Percentiles rank a stretch among this genome's conserved stretches.
Evolutionary conservation across 2,888 invertebrate species (phyloP).

Genomic region (Lepeophtheirus nordmannii): DNA sequence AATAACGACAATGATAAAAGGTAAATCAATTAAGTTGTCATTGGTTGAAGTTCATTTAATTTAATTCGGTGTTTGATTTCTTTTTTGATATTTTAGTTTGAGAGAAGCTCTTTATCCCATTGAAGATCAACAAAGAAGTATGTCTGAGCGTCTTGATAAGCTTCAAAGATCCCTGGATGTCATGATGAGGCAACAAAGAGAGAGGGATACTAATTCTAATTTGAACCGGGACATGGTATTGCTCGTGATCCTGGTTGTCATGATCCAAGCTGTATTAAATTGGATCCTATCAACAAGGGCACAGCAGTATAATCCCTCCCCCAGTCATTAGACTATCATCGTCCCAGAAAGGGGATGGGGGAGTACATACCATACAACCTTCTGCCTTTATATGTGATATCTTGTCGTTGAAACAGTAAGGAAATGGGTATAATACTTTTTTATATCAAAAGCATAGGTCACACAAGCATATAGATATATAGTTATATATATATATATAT

Average conservation of each 20-base stretch:
- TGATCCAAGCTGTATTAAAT: conserved; percentile 21
- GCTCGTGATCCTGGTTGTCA: conserved; percentile 21
- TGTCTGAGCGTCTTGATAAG: conserved; percentile 8
- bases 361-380: too few relatives aligned
- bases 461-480: too few relatives aligned
- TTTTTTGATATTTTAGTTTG: neutral
- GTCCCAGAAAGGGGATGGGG: too few relatives aligned
- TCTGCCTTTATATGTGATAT: too few relatives aligned
- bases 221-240: conserved; percentile 23
- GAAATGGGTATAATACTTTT: too few relatives aligned
- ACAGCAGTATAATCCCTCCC: neutral
- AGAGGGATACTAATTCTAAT: conserved; percentile 21
- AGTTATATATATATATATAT: too few relatives aligned
- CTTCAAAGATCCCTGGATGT: conserved; percentile 15
- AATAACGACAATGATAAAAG: neutral
- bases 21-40: too few relatives aligned
- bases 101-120: conserved; percentile 1
- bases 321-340: neutral
- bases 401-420: too few relatives aligned
- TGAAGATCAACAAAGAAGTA: conserved; percentile 12
- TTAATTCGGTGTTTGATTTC: neutral
- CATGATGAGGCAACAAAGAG: conserved; percentile 20
- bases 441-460: too few relatives aligned
- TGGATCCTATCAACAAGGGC: conserved; percentile 12
- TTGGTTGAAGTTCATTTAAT: too few relatives aligned